phyloP scores from a whole-genome alignment of 2,888 invertebrate genomes.

The Dascillus cervinus region DNA sequence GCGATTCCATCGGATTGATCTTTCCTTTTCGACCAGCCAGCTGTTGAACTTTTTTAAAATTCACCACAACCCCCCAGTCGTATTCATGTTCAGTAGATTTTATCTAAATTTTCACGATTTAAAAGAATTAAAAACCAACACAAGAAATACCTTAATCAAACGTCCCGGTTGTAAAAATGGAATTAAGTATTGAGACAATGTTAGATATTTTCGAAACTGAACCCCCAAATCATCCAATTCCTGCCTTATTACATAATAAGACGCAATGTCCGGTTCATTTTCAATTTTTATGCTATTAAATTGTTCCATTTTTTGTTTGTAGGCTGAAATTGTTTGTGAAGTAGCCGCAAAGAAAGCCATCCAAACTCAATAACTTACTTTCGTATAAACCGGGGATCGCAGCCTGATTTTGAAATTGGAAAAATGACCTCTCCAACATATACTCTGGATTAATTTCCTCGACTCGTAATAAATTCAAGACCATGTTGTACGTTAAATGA shows the following conservation, averaged over 20 bases:
- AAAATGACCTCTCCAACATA: conserved; percentile 97
- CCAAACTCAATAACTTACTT: conserved; percentile 65
- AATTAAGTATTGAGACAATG: conserved; percentile 78
- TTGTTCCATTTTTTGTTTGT: conserved; percentile 57
- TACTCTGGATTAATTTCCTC: conserved; percentile 99
- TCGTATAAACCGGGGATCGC: conserved; percentile 84
- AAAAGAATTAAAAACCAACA: conserved; percentile 6
- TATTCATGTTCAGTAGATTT: conserved; percentile 79
- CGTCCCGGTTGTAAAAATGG: conserved; percentile 95
- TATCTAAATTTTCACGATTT: conserved; percentile 49
- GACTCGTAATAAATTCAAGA: conserved; percentile 88
- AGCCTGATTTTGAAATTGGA: conserved; percentile 97
- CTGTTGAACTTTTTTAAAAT: conserved; percentile 57
- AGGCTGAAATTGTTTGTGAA: conserved; percentile 44
- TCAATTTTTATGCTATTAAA: conserved; percentile 58
- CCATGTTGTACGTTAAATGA: conserved; percentile 99
- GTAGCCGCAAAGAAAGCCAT: no score
- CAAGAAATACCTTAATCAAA: conserved; percentile 69
- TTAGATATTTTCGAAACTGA: conserved; percentile 72
- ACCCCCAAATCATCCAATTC: conserved; percentile 68
- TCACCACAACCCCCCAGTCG: conserved; percentile 95
- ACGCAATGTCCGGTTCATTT: conserved; percentile 66
- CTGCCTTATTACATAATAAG: conserved; percentile 79
- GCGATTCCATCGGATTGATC: conserved; percentile 49
- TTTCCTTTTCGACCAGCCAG: conserved; percentile 23